Conservation (phyloP, 2,888 invertebrate species). For the Watsonalla binaria region DNA sequence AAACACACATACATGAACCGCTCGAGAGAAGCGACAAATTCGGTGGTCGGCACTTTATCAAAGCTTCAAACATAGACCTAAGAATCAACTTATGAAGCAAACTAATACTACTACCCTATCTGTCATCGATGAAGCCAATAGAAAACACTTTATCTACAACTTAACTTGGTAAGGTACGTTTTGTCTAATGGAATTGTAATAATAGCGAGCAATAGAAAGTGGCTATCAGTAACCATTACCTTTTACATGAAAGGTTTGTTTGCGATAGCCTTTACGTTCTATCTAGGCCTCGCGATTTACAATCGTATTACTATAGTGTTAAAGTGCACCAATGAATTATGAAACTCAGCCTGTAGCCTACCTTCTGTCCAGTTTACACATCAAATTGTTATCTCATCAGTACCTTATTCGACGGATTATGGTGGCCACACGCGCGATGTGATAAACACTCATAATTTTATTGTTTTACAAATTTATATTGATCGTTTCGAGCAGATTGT, state of each 20-base stretch:
- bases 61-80: too few relatives aligned
- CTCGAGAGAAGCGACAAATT: too few relatives aligned
- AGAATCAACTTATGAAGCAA: too few relatives aligned
- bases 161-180: too few relatives aligned
- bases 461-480: not conserved
- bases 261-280: not conserved
- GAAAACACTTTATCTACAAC: too few relatives aligned
- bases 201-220: conserved; percentile 3
- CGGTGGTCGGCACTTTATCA: too few relatives aligned
- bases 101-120: too few relatives aligned
- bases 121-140: too few relatives aligned
- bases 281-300: not conserved
- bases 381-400: conserved; percentile 6
- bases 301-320: not conserved
- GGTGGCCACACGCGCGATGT: conserved; percentile 41
- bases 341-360: conserved; percentile 5
- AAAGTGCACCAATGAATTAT: not conserved
- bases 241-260: not conserved
- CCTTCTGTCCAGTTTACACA: conserved; percentile 12
- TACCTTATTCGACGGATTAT: conserved; percentile 34
- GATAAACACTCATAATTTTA: conserved; percentile 26
- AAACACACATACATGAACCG: too few relatives aligned
- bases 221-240: not conserved
- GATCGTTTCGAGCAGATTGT: not conserved
- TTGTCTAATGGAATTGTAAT: not conserved